Evolutionary conservation across 2,797 vertebrate genomes (phyloP).

Genomic region (Pteronotus mesoamericanus): DNA sequence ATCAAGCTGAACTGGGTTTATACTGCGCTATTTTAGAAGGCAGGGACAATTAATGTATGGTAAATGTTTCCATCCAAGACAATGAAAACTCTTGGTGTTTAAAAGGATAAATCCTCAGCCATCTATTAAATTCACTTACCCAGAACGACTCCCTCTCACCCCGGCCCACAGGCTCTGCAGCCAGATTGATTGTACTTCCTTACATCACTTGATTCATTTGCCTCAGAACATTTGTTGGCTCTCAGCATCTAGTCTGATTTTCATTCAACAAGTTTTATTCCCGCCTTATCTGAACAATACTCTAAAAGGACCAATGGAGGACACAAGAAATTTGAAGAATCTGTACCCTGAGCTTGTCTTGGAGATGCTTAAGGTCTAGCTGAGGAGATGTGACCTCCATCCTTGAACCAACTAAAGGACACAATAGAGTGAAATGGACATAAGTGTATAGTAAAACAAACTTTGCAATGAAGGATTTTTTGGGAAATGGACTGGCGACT

Average conservation of each 20-base stretch:
- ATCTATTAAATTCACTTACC: slow-evolving; percentile 63
- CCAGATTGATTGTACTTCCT: slow-evolving; percentile 51
- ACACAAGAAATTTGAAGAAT: slow-evolving; percentile 3
- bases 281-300: background rate
- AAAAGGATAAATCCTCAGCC: slow-evolving; percentile 50
- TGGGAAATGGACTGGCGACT: background rate
- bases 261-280: slow-evolving; percentile 55
- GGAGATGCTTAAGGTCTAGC: background rate
- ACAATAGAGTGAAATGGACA: background rate
- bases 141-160: background rate
- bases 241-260: slow-evolving; percentile 25
- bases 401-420: background rate
- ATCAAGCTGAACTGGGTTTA: slow-evolving; percentile 35
- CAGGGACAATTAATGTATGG: slow-evolving; percentile 16
- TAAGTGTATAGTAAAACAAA: background rate
- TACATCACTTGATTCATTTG: slow-evolving; percentile 43
- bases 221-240: slow-evolving; percentile 55
- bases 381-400: background rate
- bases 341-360: background rate
- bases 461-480: background rate
- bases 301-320: background rate
- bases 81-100: slow-evolving; percentile 60
- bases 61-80: slow-evolving; percentile 50
- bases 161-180: background rate
- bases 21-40: slow-evolving; percentile 39